phyloP scores from a whole-genome alignment of 2,113 vertebrate species.

The Stercorarius parasiticus region DNA sequence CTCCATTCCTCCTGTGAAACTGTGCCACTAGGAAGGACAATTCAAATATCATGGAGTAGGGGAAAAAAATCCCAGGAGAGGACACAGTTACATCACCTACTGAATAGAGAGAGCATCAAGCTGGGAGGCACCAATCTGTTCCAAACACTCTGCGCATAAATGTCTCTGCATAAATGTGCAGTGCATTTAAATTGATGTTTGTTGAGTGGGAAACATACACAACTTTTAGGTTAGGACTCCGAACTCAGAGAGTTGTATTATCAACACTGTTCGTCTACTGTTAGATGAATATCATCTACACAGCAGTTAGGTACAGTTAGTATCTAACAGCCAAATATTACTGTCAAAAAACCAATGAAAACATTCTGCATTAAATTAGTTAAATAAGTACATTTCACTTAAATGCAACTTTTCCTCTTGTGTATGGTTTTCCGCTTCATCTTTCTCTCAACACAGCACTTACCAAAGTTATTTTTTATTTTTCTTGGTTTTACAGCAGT shows the following conservation, averaged over 20 bases:
- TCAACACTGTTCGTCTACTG: background rate
- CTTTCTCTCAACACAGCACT: background rate
- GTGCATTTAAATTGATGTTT: background rate
- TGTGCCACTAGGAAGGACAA: background rate
- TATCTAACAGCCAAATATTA: background rate
- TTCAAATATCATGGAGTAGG: background rate
- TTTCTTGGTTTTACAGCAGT: background rate
- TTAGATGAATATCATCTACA: background rate
- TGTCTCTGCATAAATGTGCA: no score
- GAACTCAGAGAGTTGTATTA: background rate
- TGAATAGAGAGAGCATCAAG: background rate
- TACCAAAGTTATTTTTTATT: background rate
- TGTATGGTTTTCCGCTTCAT: background rate
- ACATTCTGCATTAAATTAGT: background rate
- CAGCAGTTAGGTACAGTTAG: background rate
- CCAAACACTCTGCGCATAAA: accelerated
- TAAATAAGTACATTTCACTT: background rate
- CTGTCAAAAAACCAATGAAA: background rate
- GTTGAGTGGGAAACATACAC: background rate
- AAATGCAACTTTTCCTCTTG: background rate
- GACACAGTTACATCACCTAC: background rate
- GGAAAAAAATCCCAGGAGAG: accelerated
- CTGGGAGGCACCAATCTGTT: background rate
- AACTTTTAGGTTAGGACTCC: background rate
- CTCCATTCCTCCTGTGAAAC: background rate